These are phyloP conservation scores for Coenobita brevimanus DNA, from an alignment of 1,140 invertebrate genomes.

Conservation along the genomic window DNA sequence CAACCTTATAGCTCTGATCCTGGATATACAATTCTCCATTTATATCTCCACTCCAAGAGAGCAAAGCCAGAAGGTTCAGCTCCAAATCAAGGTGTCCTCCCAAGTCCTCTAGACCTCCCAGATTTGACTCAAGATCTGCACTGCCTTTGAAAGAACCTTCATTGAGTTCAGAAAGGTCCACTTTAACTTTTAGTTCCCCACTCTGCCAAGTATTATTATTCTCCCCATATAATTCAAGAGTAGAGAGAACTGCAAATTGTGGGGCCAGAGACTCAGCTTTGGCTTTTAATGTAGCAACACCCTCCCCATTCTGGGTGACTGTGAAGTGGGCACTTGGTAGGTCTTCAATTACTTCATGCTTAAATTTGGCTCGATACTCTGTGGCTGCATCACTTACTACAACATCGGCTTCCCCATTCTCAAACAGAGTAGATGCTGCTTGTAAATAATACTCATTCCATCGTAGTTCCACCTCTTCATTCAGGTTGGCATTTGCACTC, in stretches of 20 bases:
- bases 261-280: background rate
- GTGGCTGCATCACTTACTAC: background rate
- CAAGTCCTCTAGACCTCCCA: background rate
- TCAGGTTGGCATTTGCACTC: background rate
- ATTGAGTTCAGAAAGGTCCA: background rate
- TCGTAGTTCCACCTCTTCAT: background rate
- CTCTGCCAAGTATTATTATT: background rate
- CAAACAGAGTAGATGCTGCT: background rate
- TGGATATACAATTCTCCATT: background rate
- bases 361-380: background rate
- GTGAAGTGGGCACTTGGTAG: background rate
- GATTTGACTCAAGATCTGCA: constrained; percentile 1
- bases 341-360: background rate
- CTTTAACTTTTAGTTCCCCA: background rate
- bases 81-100: background rate
- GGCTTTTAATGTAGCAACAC: background rate
- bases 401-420: background rate
- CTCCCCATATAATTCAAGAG: background rate
- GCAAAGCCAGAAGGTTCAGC: background rate
- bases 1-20: background rate
- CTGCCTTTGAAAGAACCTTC: constrained; percentile 25
- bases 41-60: constrained; percentile 1
- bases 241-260: background rate
- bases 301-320: background rate
- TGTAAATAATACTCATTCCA: constrained; percentile 22